Base-by-base conservation (phyloP, 2,888 invertebrate species). In the Galerucella pusilla region DNA sequence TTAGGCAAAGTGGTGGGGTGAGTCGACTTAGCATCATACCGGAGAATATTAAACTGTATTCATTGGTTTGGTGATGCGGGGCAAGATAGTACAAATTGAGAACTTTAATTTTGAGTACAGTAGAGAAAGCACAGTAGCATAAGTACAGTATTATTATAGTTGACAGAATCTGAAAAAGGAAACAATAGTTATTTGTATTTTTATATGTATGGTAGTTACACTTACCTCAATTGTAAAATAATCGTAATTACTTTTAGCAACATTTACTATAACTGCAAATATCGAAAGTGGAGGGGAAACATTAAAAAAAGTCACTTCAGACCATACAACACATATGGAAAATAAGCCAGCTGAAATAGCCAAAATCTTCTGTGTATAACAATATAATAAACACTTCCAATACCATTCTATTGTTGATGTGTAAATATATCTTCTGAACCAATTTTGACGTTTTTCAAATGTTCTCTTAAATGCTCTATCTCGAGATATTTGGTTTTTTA, bases 21-120 rank as follows among this genome's bases (percentile, higher is more conserved):
- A 99, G 90, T 2, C 99, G 93, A 86, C 98, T 99, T 57, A 97
- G 91, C 91, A 98, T 92, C 99, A 99, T 98, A 73, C 99, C 99
- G 81, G 97, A 97, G 89, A 99, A 98, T 85, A 99, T 97, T 77
- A 99, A 92, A 86, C 97, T 98, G 89, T 99, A 98, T 86, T 99
- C 99, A 86, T 99, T 98, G 9, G 99, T 99, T 89, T 97, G 97
- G 87, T 99, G 99, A 86, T 98, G 95, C 0, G 98, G 96, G 5
- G 99, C 98, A 81, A 99, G 89, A 87, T 99, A 98, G 89, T 99
- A 99, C 80, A 98, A 92, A 89, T 99, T 99, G 64, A 99, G 91
- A 46, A 99, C 93, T 70, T 97, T 92, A 82, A 99, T 97, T 88
- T 98, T 97, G 82, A 99, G 93, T 59, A 99, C 96, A 0, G 99